Percentiles rank a stretch among this genome's conserved stretches.
Evolutionary conservation across 2,888 invertebrate species (phyloP).

Genomic region (Habrosyne pyritoides): DNA sequence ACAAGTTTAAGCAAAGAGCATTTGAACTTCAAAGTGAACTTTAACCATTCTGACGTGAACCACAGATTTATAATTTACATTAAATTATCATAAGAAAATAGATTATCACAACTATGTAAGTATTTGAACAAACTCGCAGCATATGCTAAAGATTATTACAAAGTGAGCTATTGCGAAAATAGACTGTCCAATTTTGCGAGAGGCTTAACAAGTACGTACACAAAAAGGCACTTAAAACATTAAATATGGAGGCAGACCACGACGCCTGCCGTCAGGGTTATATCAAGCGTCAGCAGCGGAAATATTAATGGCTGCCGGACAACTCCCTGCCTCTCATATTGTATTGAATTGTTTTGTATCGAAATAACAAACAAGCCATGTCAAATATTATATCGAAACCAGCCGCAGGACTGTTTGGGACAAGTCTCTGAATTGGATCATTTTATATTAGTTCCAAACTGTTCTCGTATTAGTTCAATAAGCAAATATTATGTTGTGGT

Average conservation of each 20-base stretch:
- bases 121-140: neutral
- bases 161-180: constrained; percentile 26
- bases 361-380: constrained; percentile 27
- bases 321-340: constrained; percentile 15
- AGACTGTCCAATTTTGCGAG: constrained; percentile 29
- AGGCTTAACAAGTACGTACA: constrained; percentile 50
- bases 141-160: neutral
- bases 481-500: constrained; percentile 22
- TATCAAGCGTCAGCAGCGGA: constrained; percentile 40
- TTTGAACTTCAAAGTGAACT: constrained; percentile 3
- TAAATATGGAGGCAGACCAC: constrained; percentile 65
- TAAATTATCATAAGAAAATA: constrained; percentile 1
- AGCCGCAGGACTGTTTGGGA: constrained; percentile 12
- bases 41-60: neutral
- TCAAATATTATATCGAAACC: constrained; percentile 23
- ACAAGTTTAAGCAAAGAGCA: neutral
- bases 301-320: constrained; percentile 48
- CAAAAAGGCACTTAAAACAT: constrained; percentile 73
- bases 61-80: constrained; percentile 2
- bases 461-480: constrained; percentile 19
- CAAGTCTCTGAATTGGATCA: constrained; percentile 15
- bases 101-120: neutral
- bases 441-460: constrained; percentile 30
- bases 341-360: constrained; percentile 22
- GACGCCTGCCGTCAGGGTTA: constrained; percentile 39